Evolutionary conservation across 2,888 invertebrate genomes (phyloP).

Genomic region (Liodrosophila aerea): DNA sequence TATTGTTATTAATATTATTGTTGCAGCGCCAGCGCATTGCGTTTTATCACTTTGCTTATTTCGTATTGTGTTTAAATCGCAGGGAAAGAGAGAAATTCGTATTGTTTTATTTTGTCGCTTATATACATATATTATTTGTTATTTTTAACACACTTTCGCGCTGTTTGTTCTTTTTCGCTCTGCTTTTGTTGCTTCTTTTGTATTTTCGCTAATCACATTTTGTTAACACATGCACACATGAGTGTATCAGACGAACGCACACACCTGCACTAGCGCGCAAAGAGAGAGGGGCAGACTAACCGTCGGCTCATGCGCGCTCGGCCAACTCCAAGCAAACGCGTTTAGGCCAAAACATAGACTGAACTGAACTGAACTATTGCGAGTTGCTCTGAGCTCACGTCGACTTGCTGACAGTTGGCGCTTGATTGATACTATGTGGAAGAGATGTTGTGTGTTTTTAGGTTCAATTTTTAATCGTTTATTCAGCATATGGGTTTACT

Average conservation of each 20-base stretch:
- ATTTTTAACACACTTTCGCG: constrained; percentile 45
- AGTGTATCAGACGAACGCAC: constrained; percentile 27
- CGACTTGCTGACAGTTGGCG: too few species aligned
- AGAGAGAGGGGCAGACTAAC: constrained; percentile 42
- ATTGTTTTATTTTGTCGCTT: constrained; percentile 30
- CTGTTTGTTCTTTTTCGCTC: constrained; percentile 34
- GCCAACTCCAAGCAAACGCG: constrained; percentile 70
- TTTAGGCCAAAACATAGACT: constrained; percentile 80
- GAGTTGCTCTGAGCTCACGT: constrained; percentile 12
- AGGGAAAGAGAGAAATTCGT: too few species aligned
- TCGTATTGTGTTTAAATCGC: background rate
- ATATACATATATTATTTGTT: constrained; percentile 27
- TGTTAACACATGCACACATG: constrained; percentile 64
- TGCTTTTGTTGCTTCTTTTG: constrained; percentile 69
- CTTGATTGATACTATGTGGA: too few species aligned
- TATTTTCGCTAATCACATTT: constrained; percentile 78
- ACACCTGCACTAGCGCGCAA: constrained; percentile 15
- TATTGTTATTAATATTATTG: constrained; percentile 37
- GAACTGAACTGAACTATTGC: constrained; percentile 40
- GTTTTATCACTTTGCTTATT: constrained; percentile 29
- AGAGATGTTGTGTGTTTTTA: too few species aligned
- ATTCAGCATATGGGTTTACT: too few species aligned
- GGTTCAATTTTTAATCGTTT: too few species aligned
- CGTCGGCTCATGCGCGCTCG: constrained; percentile 65
- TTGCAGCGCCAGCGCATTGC: constrained; percentile 58